Evolutionary conservation across 2,888 invertebrate species (phyloP), one percentile per base, ranked within the genome.

Genomic region (Steinernema scapterisci): DNA sequence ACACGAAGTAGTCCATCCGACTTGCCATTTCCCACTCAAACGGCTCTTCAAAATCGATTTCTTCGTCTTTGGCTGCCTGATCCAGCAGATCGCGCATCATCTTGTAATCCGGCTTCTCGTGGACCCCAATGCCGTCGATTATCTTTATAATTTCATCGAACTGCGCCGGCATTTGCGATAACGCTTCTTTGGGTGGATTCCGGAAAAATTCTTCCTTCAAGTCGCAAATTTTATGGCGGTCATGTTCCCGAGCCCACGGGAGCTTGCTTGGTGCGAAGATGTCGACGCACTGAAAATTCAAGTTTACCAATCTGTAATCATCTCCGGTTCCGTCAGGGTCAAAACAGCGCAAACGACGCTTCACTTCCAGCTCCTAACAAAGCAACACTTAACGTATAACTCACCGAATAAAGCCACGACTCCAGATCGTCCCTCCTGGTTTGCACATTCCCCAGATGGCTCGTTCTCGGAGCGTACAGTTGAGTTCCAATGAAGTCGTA

Each of bases 191-290:
- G 1, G 63, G 19, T 31, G 63, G 63, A 63, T 27, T 31, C 16
- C 19, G 23, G 63, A 63, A 63, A n/a, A 63, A 63, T 25, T 27
- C 31, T n/a, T 63, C 63, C 63, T 63, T 63, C 63, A 63, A 16
- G 5, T 63, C 63, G 63, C 1, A 1, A 16, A 63, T 27, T 31
- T 63, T 63, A 9, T 63, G 31, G n/a, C 63, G 63, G 63, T 63
- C 63, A 31, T 31, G 31, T 16, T 63, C 63, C 16, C 19, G 63
- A 1, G 31, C 6, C 63, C 63, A 63, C 16, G 63, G 63, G 31
- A 63, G 31, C 19, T 63, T 63, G 31, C 31, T 63, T 3, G 63
- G 63, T 1, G 63, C 27, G 31, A 63, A 63, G 16, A 63, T 21
- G 31, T 63, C 63, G 31, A 31, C 38, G 63, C 63, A 63, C 63